Percentiles rank a stretch among this genome's conserved stretches.
These are phyloP conservation scores for Steinernema hermaphroditum DNA, from an alignment of 2,888 invertebrate genomes.

Conservation along the genomic window DNA sequence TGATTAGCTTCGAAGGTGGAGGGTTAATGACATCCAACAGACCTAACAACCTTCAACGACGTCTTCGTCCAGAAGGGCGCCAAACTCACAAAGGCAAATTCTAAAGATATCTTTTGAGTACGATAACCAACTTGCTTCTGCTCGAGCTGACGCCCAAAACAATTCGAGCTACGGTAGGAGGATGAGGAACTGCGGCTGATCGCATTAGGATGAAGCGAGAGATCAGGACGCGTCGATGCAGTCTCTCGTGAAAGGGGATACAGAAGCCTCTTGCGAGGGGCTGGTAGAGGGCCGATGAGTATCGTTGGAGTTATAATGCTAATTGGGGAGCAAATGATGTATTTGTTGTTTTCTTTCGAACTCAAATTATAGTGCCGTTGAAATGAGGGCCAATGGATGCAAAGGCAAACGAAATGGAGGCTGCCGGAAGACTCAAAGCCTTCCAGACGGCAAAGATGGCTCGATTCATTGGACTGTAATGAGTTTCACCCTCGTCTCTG, in stretches of 20 bases:
- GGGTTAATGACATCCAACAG: background rate
- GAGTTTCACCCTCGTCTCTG: background rate
- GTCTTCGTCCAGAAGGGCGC: too few species aligned
- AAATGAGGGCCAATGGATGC: background rate
- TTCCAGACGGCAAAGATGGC: background rate
- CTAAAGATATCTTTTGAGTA: too few species aligned
- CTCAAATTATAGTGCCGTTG: conserved; percentile 17
- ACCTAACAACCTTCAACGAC: too few species aligned
- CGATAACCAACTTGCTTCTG: background rate
- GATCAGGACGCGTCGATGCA: background rate
- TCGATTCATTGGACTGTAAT: background rate
- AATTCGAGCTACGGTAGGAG: background rate
- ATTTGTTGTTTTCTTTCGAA: conserved; percentile 17
- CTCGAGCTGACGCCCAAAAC: background rate
- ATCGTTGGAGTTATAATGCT: background rate
- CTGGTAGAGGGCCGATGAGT: background rate
- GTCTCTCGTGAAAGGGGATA: background rate
- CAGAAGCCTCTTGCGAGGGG: background rate
- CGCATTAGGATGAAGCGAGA: background rate
- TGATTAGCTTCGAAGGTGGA: background rate
- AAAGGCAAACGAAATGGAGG: background rate
- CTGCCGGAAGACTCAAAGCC: background rate
- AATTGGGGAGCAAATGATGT: conserved; percentile 17
- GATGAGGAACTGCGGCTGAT: background rate
- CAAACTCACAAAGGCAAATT: too few species aligned